A percentile compares a stretch with the other conserved stretches of the same genome.
Evolutionary conservation across 2,888 invertebrate genomes (phyloP).

Genomic region (Tubulanus polymorphus): DNA sequence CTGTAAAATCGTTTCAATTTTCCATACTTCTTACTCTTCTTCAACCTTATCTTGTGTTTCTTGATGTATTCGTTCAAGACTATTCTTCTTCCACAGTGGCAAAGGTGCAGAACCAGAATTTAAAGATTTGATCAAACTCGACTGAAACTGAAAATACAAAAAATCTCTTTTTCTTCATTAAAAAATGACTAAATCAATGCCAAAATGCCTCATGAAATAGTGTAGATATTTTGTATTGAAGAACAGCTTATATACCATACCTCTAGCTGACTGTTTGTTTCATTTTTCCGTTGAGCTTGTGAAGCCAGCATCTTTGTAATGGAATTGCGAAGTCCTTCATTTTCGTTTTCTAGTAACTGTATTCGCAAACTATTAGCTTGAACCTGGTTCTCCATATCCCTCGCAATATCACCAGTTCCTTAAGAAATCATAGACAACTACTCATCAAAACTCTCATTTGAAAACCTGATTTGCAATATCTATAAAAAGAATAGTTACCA

Average conservation of each 20-base stretch:
- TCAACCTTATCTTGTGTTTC: not conserved
- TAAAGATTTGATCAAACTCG: not conserved
- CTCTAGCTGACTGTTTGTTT: not conserved
- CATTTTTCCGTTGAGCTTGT: not conserved
- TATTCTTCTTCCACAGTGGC: not conserved
- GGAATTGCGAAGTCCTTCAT: slow-evolving; percentile 36
- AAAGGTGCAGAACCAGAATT: not conserved
- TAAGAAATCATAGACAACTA: slow-evolving; percentile 4
- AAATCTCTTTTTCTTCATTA: not conserved
- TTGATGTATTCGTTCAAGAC: not conserved
- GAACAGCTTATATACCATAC: not conserved
- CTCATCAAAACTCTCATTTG: not conserved
- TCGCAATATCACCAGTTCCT: slow-evolving; percentile 46
- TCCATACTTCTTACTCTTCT: slow-evolving; percentile 3
- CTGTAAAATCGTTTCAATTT: not conserved
- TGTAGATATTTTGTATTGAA: not conserved
- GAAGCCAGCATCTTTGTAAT: not conserved
- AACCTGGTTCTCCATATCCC: slow-evolving; percentile 52
- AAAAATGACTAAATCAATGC: too few relatives aligned
- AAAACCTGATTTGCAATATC: not conserved
- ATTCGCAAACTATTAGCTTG: slow-evolving; percentile 46
- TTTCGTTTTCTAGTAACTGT: slow-evolving; percentile 44
- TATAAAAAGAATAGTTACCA: not conserved
- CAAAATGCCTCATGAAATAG: too few relatives aligned
- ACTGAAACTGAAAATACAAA: not conserved